A percentile compares a stretch with the other conserved stretches of the same genome.
These are phyloP conservation scores for Drosophila nannoptera DNA, from an alignment of 1,140 invertebrate species.

Conservation along the genomic window DNA sequence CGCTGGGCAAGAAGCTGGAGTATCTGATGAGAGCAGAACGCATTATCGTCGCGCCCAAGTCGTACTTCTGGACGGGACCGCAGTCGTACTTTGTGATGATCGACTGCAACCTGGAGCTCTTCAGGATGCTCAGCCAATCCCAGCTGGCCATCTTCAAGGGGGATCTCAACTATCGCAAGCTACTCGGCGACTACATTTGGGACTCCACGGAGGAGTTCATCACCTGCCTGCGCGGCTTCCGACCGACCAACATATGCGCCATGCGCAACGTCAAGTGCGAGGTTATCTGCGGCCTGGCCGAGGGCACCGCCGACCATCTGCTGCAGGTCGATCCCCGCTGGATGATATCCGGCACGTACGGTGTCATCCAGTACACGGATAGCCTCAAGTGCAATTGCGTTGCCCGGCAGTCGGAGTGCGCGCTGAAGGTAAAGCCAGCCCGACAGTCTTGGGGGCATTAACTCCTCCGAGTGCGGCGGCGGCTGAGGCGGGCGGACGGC, in stretches of 20 bases:
- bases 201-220: constrained; percentile 85
- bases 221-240: constrained; percentile 87
- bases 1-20: constrained; percentile 81
- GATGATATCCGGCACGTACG: constrained; percentile 94
- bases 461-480: constrained; percentile 11
- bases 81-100: constrained; percentile 89
- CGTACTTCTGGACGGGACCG: constrained; percentile 94
- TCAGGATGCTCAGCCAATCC: constrained; percentile 84
- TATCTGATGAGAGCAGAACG: constrained; percentile 79
- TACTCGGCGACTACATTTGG: constrained; percentile 94
- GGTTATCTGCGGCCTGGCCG: constrained; percentile 88
- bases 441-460: too few species aligned
- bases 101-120: constrained; percentile 84
- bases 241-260: constrained; percentile 88
- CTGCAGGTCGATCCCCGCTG: constrained; percentile 85
- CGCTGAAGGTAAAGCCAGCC: too few species aligned
- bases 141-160: constrained; percentile 95
- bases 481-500: neutral
- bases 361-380: constrained; percentile 79
- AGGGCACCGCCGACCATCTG: constrained; percentile 83
- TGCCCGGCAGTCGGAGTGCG: neutral
- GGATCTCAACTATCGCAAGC: constrained; percentile 96
- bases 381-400: constrained; percentile 55
- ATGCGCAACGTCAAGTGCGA: constrained; percentile 95
- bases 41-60: constrained; percentile 79